Base-by-base conservation (phyloP, 1,140 invertebrate genomes). In the Drosophila nasuta region DNA sequence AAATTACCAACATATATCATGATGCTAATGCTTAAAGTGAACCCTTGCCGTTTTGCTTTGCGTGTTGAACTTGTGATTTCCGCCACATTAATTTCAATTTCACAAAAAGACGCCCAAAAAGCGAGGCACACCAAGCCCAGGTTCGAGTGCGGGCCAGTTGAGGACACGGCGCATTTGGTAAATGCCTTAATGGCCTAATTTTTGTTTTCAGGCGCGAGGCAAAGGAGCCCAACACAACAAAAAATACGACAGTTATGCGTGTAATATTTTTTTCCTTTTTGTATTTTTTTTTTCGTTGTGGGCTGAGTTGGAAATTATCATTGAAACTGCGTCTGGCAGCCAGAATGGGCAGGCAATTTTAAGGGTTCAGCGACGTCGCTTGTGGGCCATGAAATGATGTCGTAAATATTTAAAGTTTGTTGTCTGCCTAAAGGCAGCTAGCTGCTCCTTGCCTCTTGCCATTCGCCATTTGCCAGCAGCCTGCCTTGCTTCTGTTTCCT, bases 151-250 rank as follows among this genome's bases (percentile, higher is more conserved):
- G 52, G 82, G 64, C 65, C 79, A 82, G 82, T 87, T 74, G 60
- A 77, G 76, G 83, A 86, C 83, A 87, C 85, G 83, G 74, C 71
- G 81, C 85, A 88, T 89, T 88, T 88, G 83, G 85, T 88, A 88
- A 88, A 88, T 88, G 83, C 83, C 83, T 88, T 89, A 88, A 88
- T 89, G 83, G 83, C 85, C 83, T 88, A 89, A 88, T 88, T 88
- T 88, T 89, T 88, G 85, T 88, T 89, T 89, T 81, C 52, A 72
- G 69, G 45, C 59, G 64, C 45, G 58, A 38, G 33, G 30, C 35
- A 54, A 57, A 51, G n/a, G 41, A 49, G n/a, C 10, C n/a, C 30
- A 30, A n/a, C 48, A 20, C 38, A 45, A 57, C 38, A 45, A 57
- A 58, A 43, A 41, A 54, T 75, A 89, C 83, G 83, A 88, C 83